phyloP scores from a whole-genome alignment of 2,113 vertebrate genomes.

The Rhadina sibilatrix region DNA sequence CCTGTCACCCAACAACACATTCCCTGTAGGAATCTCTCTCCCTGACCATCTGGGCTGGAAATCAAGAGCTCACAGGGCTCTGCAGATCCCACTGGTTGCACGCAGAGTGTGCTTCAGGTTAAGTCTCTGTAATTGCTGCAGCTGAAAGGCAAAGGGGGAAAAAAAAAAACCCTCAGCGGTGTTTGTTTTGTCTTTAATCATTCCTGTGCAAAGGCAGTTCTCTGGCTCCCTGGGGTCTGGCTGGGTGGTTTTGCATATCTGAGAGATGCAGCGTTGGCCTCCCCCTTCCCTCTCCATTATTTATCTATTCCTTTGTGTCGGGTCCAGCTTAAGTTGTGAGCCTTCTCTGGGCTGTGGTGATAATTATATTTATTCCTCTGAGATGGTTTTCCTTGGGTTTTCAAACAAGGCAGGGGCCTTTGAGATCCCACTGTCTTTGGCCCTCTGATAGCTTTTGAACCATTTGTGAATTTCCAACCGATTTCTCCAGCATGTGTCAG shows the following conservation, averaged over 20 bases:
- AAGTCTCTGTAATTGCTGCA: constrained; percentile 32
- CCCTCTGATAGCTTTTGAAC: background rate
- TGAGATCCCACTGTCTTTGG: background rate
- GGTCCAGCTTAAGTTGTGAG: constrained; percentile 15
- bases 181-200: constrained; percentile 61
- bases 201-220: constrained; percentile 4
- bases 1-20: background rate
- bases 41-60: background rate
- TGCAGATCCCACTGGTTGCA: background rate
- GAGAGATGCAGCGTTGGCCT: background rate
- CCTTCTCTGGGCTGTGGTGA: background rate
- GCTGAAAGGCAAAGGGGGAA: constrained; percentile 3
- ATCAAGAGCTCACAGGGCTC: background rate
- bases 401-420: background rate
- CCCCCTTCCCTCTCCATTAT: background rate
- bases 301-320: constrained; percentile 26
- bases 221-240: constrained; percentile 32
- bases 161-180: background rate
- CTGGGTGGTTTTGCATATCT: constrained; percentile 42
- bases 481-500: background rate
- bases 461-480: background rate
- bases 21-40: background rate
- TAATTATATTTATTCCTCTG: constrained; percentile 33
- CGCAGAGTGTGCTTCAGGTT: constrained; percentile 11
- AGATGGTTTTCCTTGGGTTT: background rate